Evolutionary conservation across 2,797 vertebrate species (phyloP).

Genomic region (Harpagifer antarcticus): DNA sequence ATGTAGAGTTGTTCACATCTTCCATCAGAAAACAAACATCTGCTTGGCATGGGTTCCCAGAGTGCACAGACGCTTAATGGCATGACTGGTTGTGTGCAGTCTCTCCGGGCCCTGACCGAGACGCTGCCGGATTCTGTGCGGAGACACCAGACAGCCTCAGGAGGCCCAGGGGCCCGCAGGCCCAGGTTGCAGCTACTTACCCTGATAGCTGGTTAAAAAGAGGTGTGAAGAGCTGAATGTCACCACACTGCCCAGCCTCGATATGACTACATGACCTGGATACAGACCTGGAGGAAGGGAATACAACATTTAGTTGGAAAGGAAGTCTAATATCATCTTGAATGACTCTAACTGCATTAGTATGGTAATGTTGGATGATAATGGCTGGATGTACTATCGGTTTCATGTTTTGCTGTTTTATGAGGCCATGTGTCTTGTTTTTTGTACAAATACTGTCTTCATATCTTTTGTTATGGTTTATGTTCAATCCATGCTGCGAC

Average conservation of each 20-base stretch:
- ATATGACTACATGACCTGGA: neutral
- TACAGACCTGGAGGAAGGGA: neutral
- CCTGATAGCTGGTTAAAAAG: neutral
- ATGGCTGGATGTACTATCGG: neutral
- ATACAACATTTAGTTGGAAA: neutral
- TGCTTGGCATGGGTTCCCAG: conserved; percentile 44
- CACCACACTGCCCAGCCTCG: neutral
- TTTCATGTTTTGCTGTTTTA: neutral
- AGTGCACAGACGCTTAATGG: conserved; percentile 64
- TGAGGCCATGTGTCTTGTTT: neutral
- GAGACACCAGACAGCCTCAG: conserved; percentile 38
- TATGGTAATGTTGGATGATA: too few relatives aligned
- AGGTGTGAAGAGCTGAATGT: neutral
- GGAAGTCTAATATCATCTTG: neutral
- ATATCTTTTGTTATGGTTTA: neutral
- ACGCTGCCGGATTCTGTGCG: conserved; percentile 38
- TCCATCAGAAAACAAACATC: conserved; percentile 54
- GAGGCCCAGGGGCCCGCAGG: conserved; percentile 26
- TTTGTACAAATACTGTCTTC: neutral
- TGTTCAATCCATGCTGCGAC: neutral
- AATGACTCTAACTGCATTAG: too few relatives aligned
- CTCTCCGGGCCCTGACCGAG: conserved; percentile 8
- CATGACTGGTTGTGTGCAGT: conserved; percentile 47
- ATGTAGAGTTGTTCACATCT: conserved; percentile 43
- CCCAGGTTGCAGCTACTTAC: conserved; percentile 15